These are phyloP conservation scores for Hephaestus fuliginosus DNA, from an alignment of 2,797 vertebrate species.

Conservation along the genomic window DNA sequence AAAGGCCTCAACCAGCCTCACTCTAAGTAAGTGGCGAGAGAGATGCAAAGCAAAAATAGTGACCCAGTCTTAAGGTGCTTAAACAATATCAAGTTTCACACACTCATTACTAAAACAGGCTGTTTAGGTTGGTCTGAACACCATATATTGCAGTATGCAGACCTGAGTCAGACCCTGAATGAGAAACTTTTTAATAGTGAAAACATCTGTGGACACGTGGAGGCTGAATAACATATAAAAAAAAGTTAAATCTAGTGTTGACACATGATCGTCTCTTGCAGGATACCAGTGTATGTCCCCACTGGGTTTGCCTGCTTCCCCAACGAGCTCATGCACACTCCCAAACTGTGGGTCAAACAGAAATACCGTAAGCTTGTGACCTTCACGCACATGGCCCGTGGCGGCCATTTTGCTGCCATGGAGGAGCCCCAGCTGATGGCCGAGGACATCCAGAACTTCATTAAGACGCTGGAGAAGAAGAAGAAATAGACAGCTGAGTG, in stretches of 20 bases:
- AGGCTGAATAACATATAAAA: no score
- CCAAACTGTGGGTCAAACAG: constrained; percentile 83
- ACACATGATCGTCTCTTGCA: constrained; percentile 48
- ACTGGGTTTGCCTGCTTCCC: constrained; percentile 89
- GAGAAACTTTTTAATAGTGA: neutral
- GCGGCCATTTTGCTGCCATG: constrained; percentile 94
- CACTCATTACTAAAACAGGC: neutral
- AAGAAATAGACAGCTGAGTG: constrained; percentile 27
- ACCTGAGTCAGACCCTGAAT: neutral
- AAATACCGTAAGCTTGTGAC: constrained; percentile 82
- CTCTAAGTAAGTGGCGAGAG: constrained; percentile 68
- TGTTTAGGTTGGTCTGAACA: neutral
- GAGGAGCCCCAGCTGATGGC: constrained; percentile 91
- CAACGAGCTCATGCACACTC: constrained; percentile 85
- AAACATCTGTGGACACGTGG: no score
- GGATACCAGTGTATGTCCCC: constrained; percentile 85
- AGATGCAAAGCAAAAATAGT: no score
- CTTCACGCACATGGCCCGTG: constrained; percentile 85
- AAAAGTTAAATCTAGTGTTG: neutral
- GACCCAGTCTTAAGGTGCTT: neutral
- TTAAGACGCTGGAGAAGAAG: constrained; percentile 83
- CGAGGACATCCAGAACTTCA: constrained; percentile 88
- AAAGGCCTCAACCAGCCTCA: constrained; percentile 72
- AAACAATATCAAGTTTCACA: neutral
- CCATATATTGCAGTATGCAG: neutral